Percentiles rank a stretch among this genome's conserved stretches.
These are phyloP conservation scores for Hypomesus transpacificus DNA, from an alignment of 2,113 vertebrate species.

Conservation along the genomic window DNA sequence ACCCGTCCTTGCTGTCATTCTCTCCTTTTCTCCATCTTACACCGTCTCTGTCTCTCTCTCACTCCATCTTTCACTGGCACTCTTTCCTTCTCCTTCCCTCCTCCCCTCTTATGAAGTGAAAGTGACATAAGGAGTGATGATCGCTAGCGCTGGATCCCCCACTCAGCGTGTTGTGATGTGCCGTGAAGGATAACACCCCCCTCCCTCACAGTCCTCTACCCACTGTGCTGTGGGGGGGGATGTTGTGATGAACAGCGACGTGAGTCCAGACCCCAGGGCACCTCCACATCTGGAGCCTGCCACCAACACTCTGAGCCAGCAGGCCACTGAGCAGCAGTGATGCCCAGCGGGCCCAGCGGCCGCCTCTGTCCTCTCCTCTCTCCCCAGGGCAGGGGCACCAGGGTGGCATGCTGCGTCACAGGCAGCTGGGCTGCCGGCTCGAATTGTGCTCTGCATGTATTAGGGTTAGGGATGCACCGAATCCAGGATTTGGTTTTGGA, in stretches of 20 bases:
- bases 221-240: slow-evolving; percentile 21
- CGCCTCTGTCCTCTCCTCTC: slow-evolving; percentile 6
- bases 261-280: slow-evolving; percentile 18
- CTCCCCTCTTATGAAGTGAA: slow-evolving; percentile 6
- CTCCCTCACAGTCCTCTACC: slow-evolving; percentile 13
- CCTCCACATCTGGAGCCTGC: slow-evolving; percentile 58
- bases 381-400: background rate
- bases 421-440: background rate
- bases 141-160: slow-evolving; percentile 9
- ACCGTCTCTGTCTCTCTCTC: background rate
- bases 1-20: background rate
- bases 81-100: background rate
- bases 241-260: slow-evolving; percentile 45
- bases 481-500: no score
- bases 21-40: background rate
- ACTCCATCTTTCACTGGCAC: slow-evolving; percentile 25
- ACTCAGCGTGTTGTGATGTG: slow-evolving; percentile 20
- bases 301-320: slow-evolving; percentile 38
- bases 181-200: slow-evolving; percentile 19
- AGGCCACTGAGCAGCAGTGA: slow-evolving; percentile 18
- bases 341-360: slow-evolving; percentile 20
- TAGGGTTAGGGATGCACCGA: no score
- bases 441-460: background rate
- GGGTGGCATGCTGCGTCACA: background rate
- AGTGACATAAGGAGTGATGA: slow-evolving; percentile 10